phyloP scores from a whole-genome alignment of 2,113 vertebrate species.

The Gyps fulvus region DNA sequence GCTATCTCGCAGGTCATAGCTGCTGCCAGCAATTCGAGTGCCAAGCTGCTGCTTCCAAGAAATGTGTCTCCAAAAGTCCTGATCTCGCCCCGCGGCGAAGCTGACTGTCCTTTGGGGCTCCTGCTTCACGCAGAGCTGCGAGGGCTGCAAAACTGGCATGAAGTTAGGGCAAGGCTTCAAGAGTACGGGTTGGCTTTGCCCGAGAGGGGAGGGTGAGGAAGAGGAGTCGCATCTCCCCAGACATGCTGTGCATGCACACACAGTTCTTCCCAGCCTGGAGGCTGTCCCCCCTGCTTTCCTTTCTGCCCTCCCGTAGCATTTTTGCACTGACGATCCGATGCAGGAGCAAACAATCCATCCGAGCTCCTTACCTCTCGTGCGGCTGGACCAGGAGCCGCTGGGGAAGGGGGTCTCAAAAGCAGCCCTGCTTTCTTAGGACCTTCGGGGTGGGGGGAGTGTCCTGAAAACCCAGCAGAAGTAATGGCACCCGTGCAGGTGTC shows the following conservation, averaged over 20 bases:
- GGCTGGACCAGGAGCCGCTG: neutral
- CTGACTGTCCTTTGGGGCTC: constrained; percentile 9
- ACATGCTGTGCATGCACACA: neutral
- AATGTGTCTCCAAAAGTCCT: constrained; percentile 44
- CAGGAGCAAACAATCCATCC: neutral
- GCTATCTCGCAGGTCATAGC: constrained; percentile 60
- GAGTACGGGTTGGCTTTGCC: neutral
- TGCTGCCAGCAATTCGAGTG: constrained; percentile 54
- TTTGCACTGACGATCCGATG: neutral
- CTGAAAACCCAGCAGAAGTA: neutral
- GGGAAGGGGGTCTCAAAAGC: neutral
- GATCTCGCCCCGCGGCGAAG: neutral
- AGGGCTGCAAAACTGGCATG: constrained; percentile 8
- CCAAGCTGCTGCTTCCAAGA: constrained; percentile 54
- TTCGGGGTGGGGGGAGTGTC: neutral
- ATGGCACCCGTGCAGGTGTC: neutral
- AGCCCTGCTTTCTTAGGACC: neutral
- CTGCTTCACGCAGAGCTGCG: neutral
- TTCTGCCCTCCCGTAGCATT: neutral
- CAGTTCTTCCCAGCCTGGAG: neutral
- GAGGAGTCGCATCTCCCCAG: neutral
- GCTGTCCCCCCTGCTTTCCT: neutral
- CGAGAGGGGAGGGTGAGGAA: neutral
- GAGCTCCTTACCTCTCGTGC: neutral
- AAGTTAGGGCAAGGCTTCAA: neutral